Conservation (phyloP, 2,113 vertebrate genomes). For the Actenoides hombroni region DNA sequence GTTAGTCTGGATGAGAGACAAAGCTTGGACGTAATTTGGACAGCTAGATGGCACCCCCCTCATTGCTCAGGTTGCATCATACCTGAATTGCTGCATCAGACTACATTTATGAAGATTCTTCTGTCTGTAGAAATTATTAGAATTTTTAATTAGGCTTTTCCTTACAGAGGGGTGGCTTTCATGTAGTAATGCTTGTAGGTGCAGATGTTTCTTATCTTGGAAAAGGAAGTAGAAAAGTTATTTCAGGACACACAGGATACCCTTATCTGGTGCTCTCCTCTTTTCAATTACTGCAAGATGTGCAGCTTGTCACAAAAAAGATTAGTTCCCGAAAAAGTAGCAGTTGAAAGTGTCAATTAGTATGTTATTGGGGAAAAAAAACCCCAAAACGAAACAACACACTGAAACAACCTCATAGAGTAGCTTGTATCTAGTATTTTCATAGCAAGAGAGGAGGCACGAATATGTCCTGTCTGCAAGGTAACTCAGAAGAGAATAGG, state of each 20-base stretch:
- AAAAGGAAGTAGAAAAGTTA: conserved; percentile 32
- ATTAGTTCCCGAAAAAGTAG: neutral
- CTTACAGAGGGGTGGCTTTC: neutral
- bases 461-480: neutral
- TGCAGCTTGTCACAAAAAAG: neutral
- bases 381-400: too few species aligned
- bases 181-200: neutral
- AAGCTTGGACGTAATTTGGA: neutral
- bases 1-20: neutral
- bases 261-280: conserved; percentile 22
- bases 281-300: conserved; percentile 12
- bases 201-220: conserved; percentile 36
- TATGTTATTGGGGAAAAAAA: neutral
- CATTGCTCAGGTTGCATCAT: neutral
- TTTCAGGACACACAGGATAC: conserved; percentile 28
- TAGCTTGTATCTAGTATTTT: neutral
- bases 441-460: neutral
- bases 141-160: neutral
- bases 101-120: neutral
- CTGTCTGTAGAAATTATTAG: neutral
- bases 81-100: neutral
- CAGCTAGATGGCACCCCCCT: neutral
- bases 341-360: neutral
- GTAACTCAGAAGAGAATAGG: neutral
- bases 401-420: neutral